Conservation (phyloP, 2,888 invertebrate genomes). For the Gandaritis pyraliata region DNA sequence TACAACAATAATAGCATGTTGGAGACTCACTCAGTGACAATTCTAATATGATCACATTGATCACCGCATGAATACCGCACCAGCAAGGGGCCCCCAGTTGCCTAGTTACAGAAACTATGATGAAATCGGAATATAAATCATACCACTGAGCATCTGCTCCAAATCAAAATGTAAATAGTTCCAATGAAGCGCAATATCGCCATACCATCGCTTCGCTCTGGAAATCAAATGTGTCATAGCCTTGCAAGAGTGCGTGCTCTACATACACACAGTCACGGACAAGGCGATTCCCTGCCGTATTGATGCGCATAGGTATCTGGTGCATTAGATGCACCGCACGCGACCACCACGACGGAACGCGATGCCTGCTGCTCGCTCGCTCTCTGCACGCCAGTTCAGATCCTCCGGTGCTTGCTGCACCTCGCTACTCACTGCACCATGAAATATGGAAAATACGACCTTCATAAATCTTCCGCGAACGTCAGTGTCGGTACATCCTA, state of each 20-base stretch:
- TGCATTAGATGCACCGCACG: slow-evolving; percentile 64
- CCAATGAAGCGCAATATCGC: slow-evolving; percentile 60
- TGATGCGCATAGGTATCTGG: slow-evolving; percentile 52
- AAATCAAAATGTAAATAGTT: slow-evolving; percentile 50
- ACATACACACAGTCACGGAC: slow-evolving; percentile 62
- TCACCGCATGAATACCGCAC: too few relatives aligned
- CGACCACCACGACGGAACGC: slow-evolving; percentile 67
- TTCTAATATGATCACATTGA: too few relatives aligned
- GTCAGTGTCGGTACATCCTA: slow-evolving; percentile 78
- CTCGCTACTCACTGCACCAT: slow-evolving; percentile 64
- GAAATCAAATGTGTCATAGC: slow-evolving; percentile 72
- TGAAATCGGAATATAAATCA: slow-evolving; percentile 39
- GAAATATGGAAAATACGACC: slow-evolving; percentile 83
- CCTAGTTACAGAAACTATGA: slow-evolving; percentile 25
- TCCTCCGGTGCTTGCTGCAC: slow-evolving; percentile 67
- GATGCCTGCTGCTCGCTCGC: slow-evolving; percentile 65
- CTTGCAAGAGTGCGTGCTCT: slow-evolving; percentile 63
- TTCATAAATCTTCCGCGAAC: slow-evolving; percentile 77
- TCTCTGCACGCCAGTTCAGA: slow-evolving; percentile 58
- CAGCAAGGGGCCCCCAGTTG: too few relatives aligned
- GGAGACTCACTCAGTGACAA: too few relatives aligned
- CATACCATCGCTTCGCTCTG: slow-evolving; percentile 73
- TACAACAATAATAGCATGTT: slow-evolving; percentile 5
- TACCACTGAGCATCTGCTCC: slow-evolving; percentile 61
- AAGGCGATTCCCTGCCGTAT: slow-evolving; percentile 47